A percentile compares a stretch with the other conserved stretches of the same genome.
Evolutionary conservation across 2,797 vertebrate species (phyloP).

Genomic region (Sphenodon punctatus): DNA sequence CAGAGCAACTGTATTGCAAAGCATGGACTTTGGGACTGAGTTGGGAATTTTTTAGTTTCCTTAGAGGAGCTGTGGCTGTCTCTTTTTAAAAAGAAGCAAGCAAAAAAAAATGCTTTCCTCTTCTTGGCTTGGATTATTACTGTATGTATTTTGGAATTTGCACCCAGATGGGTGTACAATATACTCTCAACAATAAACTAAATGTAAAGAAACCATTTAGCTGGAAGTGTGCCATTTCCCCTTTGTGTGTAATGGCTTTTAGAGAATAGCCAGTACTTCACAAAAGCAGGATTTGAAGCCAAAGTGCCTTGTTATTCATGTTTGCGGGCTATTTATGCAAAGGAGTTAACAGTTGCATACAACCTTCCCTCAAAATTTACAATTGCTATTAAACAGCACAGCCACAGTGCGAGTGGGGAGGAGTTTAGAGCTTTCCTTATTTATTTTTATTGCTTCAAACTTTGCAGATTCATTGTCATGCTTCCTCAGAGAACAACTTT

Average conservation of each 20-base stretch:
- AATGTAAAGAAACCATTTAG: not conserved
- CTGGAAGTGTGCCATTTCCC: not conserved
- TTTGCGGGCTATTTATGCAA: not conserved
- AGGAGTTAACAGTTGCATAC: not conserved
- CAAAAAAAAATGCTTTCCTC: too few relatives aligned
- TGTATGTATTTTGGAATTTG: too few relatives aligned
- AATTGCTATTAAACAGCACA: not conserved
- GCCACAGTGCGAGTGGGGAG: not conserved
- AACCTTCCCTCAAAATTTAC: not conserved
- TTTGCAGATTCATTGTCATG: constrained; percentile 10
- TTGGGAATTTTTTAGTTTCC: not conserved
- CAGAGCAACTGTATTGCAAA: too few relatives aligned
- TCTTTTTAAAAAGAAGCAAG: too few relatives aligned
- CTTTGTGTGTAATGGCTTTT: not conserved
- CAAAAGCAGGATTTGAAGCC: not conserved
- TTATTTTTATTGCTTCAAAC: constrained; percentile 29
- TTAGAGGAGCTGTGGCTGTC: not conserved
- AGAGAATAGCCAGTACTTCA: not conserved
- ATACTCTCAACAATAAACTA: not conserved
- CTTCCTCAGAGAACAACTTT: not conserved
- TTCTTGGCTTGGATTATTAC: not conserved
- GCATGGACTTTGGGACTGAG: too few relatives aligned
- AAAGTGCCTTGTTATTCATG: not conserved
- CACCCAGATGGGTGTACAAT: too few relatives aligned
- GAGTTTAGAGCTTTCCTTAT: constrained; percentile 27